phyloP scores from a whole-genome alignment of 2,113 vertebrate species.

The Gorsachius goisagi region DNA sequence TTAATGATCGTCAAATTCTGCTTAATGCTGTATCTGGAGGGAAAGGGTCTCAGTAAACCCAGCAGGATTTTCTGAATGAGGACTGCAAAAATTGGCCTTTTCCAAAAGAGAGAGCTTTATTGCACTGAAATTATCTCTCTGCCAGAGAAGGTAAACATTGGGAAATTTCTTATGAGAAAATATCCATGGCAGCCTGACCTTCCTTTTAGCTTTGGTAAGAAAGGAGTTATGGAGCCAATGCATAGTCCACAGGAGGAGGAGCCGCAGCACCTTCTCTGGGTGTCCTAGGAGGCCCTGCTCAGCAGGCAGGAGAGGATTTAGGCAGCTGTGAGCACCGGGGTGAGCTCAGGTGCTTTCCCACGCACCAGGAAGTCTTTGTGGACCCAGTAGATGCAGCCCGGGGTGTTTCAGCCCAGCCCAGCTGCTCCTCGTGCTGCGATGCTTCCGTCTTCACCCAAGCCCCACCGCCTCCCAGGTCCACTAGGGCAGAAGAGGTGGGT shows the following conservation, averaged over 20 bases:
- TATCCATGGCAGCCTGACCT: neutral
- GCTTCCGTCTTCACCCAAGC: neutral
- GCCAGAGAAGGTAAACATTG: neutral
- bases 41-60: neutral
- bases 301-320: neutral
- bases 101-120: neutral
- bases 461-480: fast-evolving
- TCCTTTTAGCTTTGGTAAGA: neutral
- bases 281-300: neutral
- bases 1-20: neutral
- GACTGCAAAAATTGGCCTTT: neutral
- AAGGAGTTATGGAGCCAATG: neutral
- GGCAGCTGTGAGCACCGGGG: neutral
- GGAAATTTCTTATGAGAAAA: neutral
- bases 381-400: neutral
- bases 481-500: neutral
- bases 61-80: neutral
- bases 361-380: neutral
- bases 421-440: neutral
- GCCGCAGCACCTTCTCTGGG: neutral
- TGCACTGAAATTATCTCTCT: neutral
- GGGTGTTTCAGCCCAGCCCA: neutral
- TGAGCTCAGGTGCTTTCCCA: neutral
- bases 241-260: neutral
- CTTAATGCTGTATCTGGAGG: neutral